Evolutionary conservation across 2,888 invertebrate species (phyloP), one percentile per base, ranked within the genome.

Genomic region (Nomada hirtipes): DNA sequence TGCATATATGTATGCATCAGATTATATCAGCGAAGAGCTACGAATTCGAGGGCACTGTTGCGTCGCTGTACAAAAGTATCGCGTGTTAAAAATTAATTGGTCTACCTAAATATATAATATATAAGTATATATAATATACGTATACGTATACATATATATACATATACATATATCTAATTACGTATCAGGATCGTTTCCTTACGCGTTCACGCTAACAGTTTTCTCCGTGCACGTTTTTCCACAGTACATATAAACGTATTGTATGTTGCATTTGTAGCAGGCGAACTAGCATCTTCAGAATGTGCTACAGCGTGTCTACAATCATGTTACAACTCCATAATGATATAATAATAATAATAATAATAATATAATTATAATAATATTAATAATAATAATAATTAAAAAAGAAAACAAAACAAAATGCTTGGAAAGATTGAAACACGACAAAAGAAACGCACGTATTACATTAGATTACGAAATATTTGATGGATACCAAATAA

Each of bases 201-300:
- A 68, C 63, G 36, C 42, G 44, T 26, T 44, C 29, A 18, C 53
- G 70, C 78, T 79, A 86, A 85, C 83, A 83, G 60, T 82, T 83
- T 86, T 82, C 86, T 77, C 83, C 57, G 73, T 26, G 64, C 70
- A 53, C 42, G 26, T 72, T 44, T 42, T 64, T 10, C 61, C 64
- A 60, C 50, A 76, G 60, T 76, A 57, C 57, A 36, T 71, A 44
- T 64, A 60, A 59, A 69, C 67, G 52, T 65, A 55, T 36, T 74
- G 57, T 63, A 52, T 72, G 26, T 71, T 47, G 61, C 55, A 74
- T 59, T 65, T 72, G 57, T 47, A 47, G 47, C 68, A 53, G 59
- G 15, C 52, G 53, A 72, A 42, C 7, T 36, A 53, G 63, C 53
- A 57, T 79, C 55, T 42, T 47, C 61, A 59, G 55, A 70, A 42